Evolutionary conservation across 2,888 invertebrate genomes (phyloP).

Genomic region (Chironomus tentans): DNA sequence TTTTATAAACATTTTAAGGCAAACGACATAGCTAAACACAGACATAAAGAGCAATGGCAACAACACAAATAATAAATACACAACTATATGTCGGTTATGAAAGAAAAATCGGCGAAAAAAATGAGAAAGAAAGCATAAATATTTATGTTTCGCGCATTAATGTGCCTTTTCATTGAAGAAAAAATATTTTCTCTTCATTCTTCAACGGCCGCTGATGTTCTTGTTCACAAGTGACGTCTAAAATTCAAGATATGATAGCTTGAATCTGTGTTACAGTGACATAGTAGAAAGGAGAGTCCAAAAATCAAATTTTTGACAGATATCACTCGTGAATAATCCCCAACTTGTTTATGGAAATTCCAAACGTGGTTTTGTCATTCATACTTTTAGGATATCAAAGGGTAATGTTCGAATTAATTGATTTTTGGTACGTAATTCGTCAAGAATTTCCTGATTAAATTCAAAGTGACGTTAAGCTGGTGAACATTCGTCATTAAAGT

Average conservation of each 20-base stretch:
- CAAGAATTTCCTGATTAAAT: background rate
- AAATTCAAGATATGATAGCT: too few species aligned
- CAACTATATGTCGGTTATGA: background rate
- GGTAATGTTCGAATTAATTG: background rate
- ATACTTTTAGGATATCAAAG: background rate
- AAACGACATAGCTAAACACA: slow-evolving; percentile 8
- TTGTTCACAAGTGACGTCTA: background rate
- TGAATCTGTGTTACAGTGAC: too few species aligned
- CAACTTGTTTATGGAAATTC: background rate
- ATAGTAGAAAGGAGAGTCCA: too few species aligned
- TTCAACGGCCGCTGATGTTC: background rate
- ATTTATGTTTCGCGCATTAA: slow-evolving; percentile 22
- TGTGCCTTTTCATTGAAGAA: slow-evolving; percentile 8
- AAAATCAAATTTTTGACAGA: too few species aligned
- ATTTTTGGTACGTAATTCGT: background rate
- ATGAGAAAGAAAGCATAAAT: slow-evolving; percentile 16
- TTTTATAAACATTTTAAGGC: slow-evolving; percentile 10
- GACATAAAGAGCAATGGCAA: background rate
- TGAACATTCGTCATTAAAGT: background rate
- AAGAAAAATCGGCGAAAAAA: background rate
- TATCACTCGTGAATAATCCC: too few species aligned
- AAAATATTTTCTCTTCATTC: background rate
- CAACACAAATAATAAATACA: background rate
- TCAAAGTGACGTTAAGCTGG: background rate
- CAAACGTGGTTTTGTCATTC: background rate